Base-by-base conservation (phyloP, 2,888 invertebrate species). In the Argyra leucocephala region DNA sequence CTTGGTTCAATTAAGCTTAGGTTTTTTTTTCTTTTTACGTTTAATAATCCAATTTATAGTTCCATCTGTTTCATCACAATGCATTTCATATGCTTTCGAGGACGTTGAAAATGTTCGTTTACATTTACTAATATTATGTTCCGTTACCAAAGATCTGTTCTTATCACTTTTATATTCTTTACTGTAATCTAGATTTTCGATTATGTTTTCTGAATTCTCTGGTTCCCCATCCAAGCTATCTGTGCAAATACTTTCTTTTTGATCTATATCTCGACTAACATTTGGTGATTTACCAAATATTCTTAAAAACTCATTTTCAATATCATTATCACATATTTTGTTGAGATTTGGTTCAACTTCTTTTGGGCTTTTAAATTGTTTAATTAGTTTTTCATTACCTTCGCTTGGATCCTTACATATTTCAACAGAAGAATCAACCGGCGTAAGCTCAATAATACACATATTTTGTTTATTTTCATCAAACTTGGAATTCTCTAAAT, bases 251-350 rank as follows among this genome's bases (percentile, higher is more conserved):
- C n/a, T 48, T 9, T 48, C 48, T 48, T 12, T 48, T 31, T 31
- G 31, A 48, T 48, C 48, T 18, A 15, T 18, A 18, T 9, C 5
- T 48, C 5, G 15, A 3, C n/a, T n/a, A 48, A 18, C 5, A n/a
- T 15, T 15, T 48, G 48, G 48, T 3, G 59, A 59, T 59, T 59
- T 59, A 4, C 59, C 59, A 59, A 59, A 59, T 15, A 59, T 18
- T 15, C 23, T 10, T 18, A 22, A 23, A 59, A 59, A 59, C 15
- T 59, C 59, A 15, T 59, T 12, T 59, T 59, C 59, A 48, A 48
- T 48, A 48, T 48, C n/a, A 18, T 48, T 48, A 18, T 48, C 48
- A 48, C n/a, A 12, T 10, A 7, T 31, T 31, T 31, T 31, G 18
- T 48, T 48, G 5, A 48, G 5, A 48, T n/a, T 15, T 48, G 12